Evolutionary conservation across 2,797 vertebrate species (phyloP).

Genomic region (Carapus acus): DNA sequence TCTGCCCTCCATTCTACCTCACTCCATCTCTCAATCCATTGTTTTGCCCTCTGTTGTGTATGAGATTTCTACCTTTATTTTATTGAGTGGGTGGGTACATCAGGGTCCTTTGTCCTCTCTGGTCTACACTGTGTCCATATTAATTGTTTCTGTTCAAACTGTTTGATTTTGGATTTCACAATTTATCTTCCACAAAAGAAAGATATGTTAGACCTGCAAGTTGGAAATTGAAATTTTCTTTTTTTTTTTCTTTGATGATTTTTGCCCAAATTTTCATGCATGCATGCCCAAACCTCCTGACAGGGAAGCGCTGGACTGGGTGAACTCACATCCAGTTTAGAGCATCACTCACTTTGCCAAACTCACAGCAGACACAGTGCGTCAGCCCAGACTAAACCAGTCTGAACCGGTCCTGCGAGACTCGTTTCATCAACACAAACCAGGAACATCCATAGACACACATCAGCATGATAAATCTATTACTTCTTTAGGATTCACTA

Average conservation of each 20-base stretch:
- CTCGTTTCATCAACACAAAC: no score
- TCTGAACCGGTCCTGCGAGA: no score
- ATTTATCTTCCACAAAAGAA: conserved; percentile 37
- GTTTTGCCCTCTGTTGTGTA: conserved; percentile 2
- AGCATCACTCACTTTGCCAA: conserved; percentile 63
- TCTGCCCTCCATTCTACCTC: no score
- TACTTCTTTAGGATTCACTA: no score
- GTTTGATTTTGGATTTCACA: conserved; percentile 38
- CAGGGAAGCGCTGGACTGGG: conserved; percentile 53
- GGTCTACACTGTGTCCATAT: conserved; percentile 72
- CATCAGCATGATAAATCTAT: no score
- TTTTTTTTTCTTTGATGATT: conserved; percentile 42
- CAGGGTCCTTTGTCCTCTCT: conserved; percentile 65
- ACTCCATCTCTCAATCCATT: not conserved
- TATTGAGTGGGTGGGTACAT: conserved; percentile 56
- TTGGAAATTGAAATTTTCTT: conserved; percentile 13
- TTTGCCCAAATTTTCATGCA: conserved; percentile 35
- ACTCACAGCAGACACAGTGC: conserved; percentile 46
- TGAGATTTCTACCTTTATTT: conserved; percentile 46
- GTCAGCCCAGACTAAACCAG: conserved; percentile 22
- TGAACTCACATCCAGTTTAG: conserved; percentile 60
- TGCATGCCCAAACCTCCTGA: conserved; percentile 60
- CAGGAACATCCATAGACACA: no score
- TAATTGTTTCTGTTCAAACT: conserved; percentile 67
- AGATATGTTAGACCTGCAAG: conserved; percentile 31